Conservation (phyloP, 2,797 vertebrate genomes). For the Pangasius djambal region DNA sequence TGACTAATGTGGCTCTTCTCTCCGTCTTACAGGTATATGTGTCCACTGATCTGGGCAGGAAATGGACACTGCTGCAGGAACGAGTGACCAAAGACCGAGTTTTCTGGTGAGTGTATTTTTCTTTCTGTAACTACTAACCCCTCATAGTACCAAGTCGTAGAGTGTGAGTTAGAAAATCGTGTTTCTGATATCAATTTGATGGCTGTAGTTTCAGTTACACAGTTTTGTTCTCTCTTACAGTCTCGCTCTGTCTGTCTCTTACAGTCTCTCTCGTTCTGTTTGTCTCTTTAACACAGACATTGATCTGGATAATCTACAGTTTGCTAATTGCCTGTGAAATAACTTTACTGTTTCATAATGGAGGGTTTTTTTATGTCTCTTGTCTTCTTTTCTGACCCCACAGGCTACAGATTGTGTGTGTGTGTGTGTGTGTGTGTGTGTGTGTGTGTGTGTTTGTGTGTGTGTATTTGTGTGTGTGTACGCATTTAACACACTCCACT, state of each 20-base stretch:
- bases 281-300: not conserved
- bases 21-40: conserved; percentile 81
- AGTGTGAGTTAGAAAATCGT: not conserved
- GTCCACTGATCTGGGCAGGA: conserved; percentile 87
- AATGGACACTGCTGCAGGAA: conserved; percentile 90
- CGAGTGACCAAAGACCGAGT: conserved; percentile 89
- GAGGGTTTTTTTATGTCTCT: not conserved
- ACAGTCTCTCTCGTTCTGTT: not conserved
- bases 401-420: not conserved
- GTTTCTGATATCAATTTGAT: not conserved
- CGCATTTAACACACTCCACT: not conserved
- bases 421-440: conserved; percentile 21
- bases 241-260: conserved; percentile 28
- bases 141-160: not conserved
- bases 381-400: not conserved
- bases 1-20: not conserved
- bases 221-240: not conserved
- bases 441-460: conserved; percentile 18
- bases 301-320: not conserved
- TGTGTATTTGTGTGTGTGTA: conserved; percentile 14
- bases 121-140: not conserved
- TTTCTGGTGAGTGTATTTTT: conserved; percentile 81
- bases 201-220: not conserved
- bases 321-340: not conserved
- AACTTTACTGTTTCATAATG: not conserved